Conservation (phyloP, 2,888 invertebrate genomes). For the Cyclophora albipunctata region DNA sequence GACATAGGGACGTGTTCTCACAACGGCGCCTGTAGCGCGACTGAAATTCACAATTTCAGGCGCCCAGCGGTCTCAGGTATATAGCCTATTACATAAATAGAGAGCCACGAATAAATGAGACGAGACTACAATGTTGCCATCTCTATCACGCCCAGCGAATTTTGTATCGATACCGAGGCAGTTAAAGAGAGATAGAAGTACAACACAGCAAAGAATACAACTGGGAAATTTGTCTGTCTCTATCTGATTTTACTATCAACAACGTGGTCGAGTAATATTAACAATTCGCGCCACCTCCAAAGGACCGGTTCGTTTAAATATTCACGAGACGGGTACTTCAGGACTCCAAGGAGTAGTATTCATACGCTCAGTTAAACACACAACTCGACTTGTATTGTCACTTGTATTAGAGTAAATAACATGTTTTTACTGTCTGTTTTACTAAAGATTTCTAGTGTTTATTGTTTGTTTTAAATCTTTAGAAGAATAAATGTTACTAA, state of each 20-base stretch:
- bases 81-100: conserved; percentile 23
- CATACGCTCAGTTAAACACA: neutral
- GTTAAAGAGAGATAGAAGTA: conserved; percentile 10
- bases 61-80: conserved; percentile 63
- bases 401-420: no score
- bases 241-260: conserved; percentile 17
- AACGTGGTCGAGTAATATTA: conserved; percentile 14
- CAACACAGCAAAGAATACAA: conserved; percentile 3
- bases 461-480: no score
- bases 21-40: conserved; percentile 50
- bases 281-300: conserved; percentile 16
- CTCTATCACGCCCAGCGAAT: conserved; percentile 10
- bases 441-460: no score
- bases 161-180: conserved; percentile 4
- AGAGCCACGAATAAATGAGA: conserved; percentile 21
- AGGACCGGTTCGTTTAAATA: conserved; percentile 19
- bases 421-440: no score
- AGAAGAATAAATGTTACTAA: neutral
- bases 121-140: conserved; percentile 20
- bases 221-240: conserved; percentile 3
- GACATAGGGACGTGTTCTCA: conserved; percentile 20
- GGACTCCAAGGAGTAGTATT: conserved; percentile 6
- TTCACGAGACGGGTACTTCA: conserved; percentile 15
- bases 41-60: conserved; percentile 31
- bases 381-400: no score